Base-by-base conservation (phyloP, 2,113 vertebrate species). In the Orthonyx spaldingii region DNA sequence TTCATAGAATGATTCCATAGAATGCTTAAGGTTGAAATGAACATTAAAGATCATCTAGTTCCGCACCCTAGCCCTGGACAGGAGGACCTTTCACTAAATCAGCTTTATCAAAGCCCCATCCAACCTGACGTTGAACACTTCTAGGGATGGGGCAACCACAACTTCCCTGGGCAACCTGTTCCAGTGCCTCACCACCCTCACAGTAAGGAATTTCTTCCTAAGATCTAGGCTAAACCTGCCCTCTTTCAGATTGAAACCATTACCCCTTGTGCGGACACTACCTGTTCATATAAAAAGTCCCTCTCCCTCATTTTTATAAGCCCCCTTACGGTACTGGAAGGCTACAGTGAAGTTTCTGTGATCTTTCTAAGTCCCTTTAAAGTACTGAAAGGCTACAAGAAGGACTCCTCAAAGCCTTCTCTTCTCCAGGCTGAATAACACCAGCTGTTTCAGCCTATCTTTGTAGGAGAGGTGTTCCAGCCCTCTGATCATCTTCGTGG, bases 151-250 rank as follows among this genome's bases (percentile, higher is more conserved):
- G 27, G 10, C 28, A 46, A 7, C 22, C 27, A 28, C 37, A 42
- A 1, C 18, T 44, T 44, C 37, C 44, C 46, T 46, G 46, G 39
- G 15, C 22, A 72, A 16, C 35, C 3, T 57, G 15, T 44, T 32
- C 11, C 18, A 80, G 26, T 13, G 22, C 5, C 24, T 64, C 14
- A 42, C 1, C 0, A 1, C 4, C 11, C 26, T 24, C 49, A 18
- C 14, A 32, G 6, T 56, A 49, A 42, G 56, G 14, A 64, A 42
- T 56, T 64, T 88, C 15, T 50, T 79, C 41, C 35, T 37, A 28
- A 49, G 11, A 32, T 22, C 21, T 33, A 35, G 64, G 6, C 7
- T 88, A 64, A 42, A 57, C 26, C 17, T 72, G 2, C 32, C 35
- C 30, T 32, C 10, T 49, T 57, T 72, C 35, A 42, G 17, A 50